These are phyloP conservation scores for Falco biarmicus DNA, from an alignment of 2,797 vertebrate genomes.

Conservation along the genomic window DNA sequence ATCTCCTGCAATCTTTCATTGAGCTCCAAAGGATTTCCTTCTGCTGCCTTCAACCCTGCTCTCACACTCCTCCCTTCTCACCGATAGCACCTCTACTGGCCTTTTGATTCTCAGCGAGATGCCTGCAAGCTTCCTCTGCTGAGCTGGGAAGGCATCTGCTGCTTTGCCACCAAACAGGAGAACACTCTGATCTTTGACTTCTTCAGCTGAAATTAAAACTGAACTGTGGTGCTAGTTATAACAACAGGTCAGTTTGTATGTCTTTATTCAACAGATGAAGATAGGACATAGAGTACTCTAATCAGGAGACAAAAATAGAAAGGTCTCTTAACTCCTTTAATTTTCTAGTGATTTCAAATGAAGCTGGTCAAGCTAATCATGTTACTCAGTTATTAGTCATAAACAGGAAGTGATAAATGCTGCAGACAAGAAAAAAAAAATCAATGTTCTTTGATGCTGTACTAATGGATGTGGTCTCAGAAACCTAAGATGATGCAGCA, in stretches of 20 bases:
- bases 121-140: background rate
- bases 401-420: background rate
- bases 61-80: background rate
- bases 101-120: background rate
- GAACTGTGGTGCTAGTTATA: background rate
- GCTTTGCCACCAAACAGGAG: background rate
- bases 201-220: background rate
- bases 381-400: background rate
- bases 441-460: background rate
- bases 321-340: background rate
- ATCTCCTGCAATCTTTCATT: background rate
- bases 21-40: background rate
- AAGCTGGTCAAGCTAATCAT: background rate
- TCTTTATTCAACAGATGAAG: background rate
- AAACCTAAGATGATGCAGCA: background rate
- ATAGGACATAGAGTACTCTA: background rate
- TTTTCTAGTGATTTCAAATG: background rate
- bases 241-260: background rate
- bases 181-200: background rate
- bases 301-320: background rate
- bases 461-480: conserved; percentile 34
- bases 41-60: background rate
- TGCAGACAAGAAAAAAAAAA: background rate
- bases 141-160: background rate
- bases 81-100: background rate